These are phyloP conservation scores for Pyrochroa serraticornis DNA, from an alignment of 2,888 invertebrate species.

Conservation along the genomic window DNA sequence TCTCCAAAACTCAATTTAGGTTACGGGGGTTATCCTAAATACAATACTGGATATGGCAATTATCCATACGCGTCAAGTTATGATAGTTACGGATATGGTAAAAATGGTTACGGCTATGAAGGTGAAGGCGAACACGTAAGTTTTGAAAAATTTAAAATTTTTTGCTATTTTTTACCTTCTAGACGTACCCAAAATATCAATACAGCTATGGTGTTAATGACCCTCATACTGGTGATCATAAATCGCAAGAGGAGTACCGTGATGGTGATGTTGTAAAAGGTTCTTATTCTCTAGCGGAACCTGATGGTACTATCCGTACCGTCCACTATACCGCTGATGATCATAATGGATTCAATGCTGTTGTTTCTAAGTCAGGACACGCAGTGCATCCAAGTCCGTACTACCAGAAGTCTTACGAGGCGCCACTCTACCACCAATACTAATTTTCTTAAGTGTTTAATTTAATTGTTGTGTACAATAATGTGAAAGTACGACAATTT, in stretches of 20 bases:
- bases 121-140: constrained; percentile 17
- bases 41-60: not conserved
- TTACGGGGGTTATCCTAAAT: constrained; percentile 9
- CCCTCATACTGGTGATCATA: constrained; percentile 23
- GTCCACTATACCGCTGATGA: constrained; percentile 63
- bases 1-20: constrained; percentile 1
- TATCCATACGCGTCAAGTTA: no score
- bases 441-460: not conserved
- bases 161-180: not conserved
- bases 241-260: constrained; percentile 19
- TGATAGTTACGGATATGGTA: not conserved
- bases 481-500: not conserved
- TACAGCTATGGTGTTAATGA: constrained; percentile 21
- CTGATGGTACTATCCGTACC: constrained; percentile 62
- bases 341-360: constrained; percentile 23
- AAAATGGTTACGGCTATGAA: constrained; percentile 5
- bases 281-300: constrained; percentile 59
- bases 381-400: constrained; percentile 19
- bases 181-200: constrained; percentile 26
- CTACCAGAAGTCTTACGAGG: not conserved
- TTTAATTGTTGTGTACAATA: not conserved
- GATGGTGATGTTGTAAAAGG: constrained; percentile 58
- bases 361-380: constrained; percentile 51
- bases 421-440: not conserved
- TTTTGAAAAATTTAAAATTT: not conserved